Percentiles rank a stretch among this genome's conserved stretches.
Conservation (phyloP, 2,888 invertebrate genomes). For the Xanthorhoe designata region DNA sequence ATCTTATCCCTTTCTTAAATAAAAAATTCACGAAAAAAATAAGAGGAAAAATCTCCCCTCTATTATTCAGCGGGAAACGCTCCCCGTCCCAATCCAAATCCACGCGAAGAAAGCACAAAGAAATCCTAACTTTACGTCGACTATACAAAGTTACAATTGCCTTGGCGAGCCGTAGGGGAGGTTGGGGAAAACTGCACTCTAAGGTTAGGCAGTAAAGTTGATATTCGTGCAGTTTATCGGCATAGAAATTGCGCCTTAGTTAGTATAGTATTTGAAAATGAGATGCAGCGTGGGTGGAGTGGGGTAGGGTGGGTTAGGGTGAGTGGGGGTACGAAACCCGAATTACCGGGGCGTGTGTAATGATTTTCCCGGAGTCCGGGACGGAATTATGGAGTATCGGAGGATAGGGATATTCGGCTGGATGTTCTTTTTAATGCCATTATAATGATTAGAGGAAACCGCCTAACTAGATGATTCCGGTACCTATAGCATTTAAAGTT, state of each 20-base stretch:
- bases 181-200: constrained; percentile 57
- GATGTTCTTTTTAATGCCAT: constrained; percentile 64
- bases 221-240: constrained; percentile 59
- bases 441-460: constrained; percentile 58
- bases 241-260: constrained; percentile 70
- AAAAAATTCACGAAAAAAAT: constrained; percentile 85
- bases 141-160: constrained; percentile 75
- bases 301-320: constrained; percentile 42
- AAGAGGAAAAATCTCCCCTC: constrained; percentile 73
- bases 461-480: constrained; percentile 44
- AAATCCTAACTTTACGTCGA: constrained; percentile 74
- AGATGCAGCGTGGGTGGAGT: constrained; percentile 78
- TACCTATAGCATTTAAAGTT: constrained; percentile 10
- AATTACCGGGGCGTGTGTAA: constrained; percentile 85
- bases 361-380: constrained; percentile 84
- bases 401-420: constrained; percentile 63
- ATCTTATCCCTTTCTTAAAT: constrained; percentile 86
- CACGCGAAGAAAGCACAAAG: constrained; percentile 66
- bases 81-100: constrained; percentile 55
- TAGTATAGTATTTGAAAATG: constrained; percentile 81
- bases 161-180: constrained; percentile 48
- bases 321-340: constrained; percentile 76
- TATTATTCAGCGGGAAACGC: constrained; percentile 76
- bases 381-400: constrained; percentile 81
- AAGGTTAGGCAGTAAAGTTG: constrained; percentile 59